Conservation (phyloP, 2,113 vertebrate species). For the Lagenorhynchus albirostris region DNA sequence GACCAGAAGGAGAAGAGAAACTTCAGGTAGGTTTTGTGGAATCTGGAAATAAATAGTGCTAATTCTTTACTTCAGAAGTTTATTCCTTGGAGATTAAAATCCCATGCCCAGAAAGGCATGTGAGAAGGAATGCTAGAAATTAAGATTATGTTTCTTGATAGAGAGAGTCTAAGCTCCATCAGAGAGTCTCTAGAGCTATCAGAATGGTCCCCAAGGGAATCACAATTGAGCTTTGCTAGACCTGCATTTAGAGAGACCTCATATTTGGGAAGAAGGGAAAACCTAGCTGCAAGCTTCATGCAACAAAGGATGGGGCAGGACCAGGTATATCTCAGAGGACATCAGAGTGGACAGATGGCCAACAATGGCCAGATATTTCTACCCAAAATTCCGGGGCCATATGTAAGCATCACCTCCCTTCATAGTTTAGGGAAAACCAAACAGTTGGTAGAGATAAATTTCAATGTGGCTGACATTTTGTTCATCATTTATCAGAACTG, state of each 20-base stretch:
- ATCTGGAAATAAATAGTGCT: not conserved
- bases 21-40: not conserved
- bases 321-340: not conserved
- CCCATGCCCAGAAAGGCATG: not conserved
- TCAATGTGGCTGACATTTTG: not conserved
- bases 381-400: no score
- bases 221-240: not conserved
- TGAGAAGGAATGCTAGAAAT: not conserved
- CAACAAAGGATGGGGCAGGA: not conserved
- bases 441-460: not conserved
- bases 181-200: not conserved
- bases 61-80: not conserved
- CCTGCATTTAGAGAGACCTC: not conserved
- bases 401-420: fast-evolving
- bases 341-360: not conserved
- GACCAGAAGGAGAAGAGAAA: not conserved
- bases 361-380: not conserved
- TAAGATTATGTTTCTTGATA: not conserved
- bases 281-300: not conserved
- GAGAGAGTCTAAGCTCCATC: not conserved
- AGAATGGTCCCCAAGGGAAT: no score
- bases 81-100: not conserved
- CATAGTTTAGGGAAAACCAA: not conserved
- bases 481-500: not conserved
- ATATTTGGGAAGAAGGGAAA: not conserved